Evolutionary conservation across 1,140 invertebrate species (phyloP).

Genomic region (Brachionus calyciflorus): DNA sequence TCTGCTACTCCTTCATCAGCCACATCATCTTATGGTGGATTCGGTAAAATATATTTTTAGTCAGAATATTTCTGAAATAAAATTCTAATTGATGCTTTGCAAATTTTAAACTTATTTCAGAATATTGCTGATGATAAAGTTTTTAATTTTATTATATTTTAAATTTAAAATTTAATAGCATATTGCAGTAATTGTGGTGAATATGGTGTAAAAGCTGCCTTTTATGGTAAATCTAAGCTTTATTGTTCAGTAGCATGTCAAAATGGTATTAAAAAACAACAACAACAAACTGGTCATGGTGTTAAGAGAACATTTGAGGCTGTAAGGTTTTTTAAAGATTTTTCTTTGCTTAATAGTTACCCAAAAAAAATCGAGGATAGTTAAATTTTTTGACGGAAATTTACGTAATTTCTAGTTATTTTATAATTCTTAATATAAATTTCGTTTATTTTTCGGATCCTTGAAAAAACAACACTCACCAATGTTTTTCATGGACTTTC

Average conservation of each 20-base stretch:
- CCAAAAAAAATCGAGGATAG: too few relatives aligned
- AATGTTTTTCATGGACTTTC: too few relatives aligned
- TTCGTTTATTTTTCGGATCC: neutral
- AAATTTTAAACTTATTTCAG: too few relatives aligned
- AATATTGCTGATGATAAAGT: too few relatives aligned
- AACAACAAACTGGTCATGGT: conserved; percentile 16
- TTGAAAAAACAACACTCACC: too few relatives aligned
- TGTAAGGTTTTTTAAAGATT: conserved; percentile 30
- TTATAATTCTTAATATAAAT: neutral
- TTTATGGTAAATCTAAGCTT: conserved; percentile 76
- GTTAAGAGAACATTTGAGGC: conserved; percentile 27
- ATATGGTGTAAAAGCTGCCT: conserved; percentile 81
- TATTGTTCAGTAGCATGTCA: conserved; percentile 52
- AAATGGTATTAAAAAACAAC: conserved; percentile 34
- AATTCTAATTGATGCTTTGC: too few relatives aligned
- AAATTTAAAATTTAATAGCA: too few relatives aligned
- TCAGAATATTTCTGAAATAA: too few relatives aligned
- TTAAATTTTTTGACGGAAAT: too few relatives aligned
- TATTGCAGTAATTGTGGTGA: conserved; percentile 83
- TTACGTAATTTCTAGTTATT: conserved; percentile 3
- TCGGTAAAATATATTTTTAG: neutral
- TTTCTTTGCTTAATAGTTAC: too few relatives aligned
- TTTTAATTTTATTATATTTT: too few relatives aligned
- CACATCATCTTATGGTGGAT: conserved; percentile 29
- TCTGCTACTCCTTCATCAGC: neutral